phyloP scores from a whole-genome alignment of 2,113 vertebrate genomes.

The Erythrolamprus reginae region DNA sequence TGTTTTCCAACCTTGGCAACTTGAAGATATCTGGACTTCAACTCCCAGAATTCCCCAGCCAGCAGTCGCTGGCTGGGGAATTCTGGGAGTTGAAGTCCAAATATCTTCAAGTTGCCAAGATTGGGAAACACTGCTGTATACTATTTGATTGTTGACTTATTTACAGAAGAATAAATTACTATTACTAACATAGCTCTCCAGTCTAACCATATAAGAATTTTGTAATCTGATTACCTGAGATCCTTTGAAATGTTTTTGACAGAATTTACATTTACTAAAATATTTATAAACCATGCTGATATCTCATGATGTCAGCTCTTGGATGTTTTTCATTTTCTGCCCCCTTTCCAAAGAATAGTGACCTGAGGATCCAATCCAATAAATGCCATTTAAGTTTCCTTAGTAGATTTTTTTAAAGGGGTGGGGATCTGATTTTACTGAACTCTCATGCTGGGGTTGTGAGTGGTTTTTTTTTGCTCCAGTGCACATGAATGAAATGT shows the following conservation, averaged over 20 bases:
- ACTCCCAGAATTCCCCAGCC: too few relatives aligned
- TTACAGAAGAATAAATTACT: background rate
- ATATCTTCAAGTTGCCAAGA: too few relatives aligned
- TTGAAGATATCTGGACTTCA: too few relatives aligned
- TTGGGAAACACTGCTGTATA: too few relatives aligned
- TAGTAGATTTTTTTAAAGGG: background rate
- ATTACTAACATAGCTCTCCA: background rate
- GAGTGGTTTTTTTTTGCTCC: background rate
- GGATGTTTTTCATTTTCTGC: background rate
- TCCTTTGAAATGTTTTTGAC: background rate
- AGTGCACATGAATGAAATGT: constrained; percentile 36
- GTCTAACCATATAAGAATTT: background rate
- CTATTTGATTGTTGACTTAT: background rate
- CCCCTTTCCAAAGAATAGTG: background rate
- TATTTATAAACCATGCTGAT: background rate
- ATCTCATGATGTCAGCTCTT: background rate
- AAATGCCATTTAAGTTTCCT: background rate
- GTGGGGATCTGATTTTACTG: background rate
- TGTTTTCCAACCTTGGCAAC: too few relatives aligned
- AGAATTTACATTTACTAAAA: background rate
- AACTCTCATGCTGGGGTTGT: background rate
- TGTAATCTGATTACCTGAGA: background rate
- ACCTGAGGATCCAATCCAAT: background rate
- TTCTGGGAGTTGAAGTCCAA: too few relatives aligned
- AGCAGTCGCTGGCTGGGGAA: too few relatives aligned